Conservation (phyloP, 2,797 vertebrate genomes). For the Cheirogaleus major region DNA sequence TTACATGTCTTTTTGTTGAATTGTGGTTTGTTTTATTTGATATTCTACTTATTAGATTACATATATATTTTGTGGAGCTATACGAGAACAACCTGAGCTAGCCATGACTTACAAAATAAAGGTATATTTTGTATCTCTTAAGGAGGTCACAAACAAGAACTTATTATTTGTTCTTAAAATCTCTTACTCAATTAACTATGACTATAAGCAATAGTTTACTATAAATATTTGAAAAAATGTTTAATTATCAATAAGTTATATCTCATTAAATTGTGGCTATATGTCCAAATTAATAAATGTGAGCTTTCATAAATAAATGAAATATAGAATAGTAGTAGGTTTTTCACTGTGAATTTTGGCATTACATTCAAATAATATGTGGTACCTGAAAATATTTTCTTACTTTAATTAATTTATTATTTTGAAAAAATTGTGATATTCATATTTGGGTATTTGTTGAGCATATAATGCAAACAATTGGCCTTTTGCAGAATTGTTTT, state of each 20-base stretch:
- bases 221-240: neutral
- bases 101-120: neutral
- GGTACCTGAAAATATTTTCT: neutral
- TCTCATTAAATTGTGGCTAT: neutral
- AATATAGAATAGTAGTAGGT: neutral
- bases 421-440: neutral
- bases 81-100: neutral
- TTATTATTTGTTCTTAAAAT: neutral
- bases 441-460: neutral
- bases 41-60: neutral
- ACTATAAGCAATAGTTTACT: neutral
- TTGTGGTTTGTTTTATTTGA: neutral
- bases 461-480: neutral
- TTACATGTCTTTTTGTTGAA: neutral
- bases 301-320: neutral
- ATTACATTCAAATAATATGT: neutral
- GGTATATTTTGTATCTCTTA: neutral
- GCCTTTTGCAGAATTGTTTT: rapidly evolving
- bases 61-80: neutral
- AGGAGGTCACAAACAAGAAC: neutral
- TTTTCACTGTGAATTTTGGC: neutral
- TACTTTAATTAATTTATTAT: neutral
- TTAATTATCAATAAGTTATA: neutral
- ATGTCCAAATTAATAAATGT: neutral
- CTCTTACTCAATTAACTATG: neutral